Conservation (phyloP, 1,140 invertebrate species). For the Bombus haemorrhoidalis region DNA sequence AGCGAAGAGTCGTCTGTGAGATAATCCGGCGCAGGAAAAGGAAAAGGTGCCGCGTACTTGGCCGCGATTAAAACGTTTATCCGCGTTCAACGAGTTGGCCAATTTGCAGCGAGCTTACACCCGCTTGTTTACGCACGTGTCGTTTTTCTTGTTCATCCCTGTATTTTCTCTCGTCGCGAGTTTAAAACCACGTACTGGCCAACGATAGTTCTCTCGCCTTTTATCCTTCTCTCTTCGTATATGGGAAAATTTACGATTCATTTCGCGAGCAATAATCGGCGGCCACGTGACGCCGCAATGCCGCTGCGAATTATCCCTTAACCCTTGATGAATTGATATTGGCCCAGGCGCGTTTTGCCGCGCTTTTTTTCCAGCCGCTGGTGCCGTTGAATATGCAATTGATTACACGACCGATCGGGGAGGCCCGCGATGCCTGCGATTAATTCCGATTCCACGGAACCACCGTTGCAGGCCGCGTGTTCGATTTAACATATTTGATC, state of each 20-base stretch:
- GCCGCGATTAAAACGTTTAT: slow-evolving; percentile 39
- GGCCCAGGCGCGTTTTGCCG: slow-evolving; percentile 40
- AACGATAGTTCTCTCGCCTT: background rate
- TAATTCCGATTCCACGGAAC: slow-evolving; percentile 54
- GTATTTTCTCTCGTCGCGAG: background rate
- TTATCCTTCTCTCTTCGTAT: background rate
- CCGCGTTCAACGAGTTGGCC: background rate
- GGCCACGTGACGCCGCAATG: slow-evolving; percentile 48
- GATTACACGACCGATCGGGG: slow-evolving; percentile 50
- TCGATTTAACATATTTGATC: slow-evolving; percentile 57
- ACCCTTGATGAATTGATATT: slow-evolving; percentile 58
- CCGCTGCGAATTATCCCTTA: slow-evolving; percentile 47
- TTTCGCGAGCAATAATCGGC: slow-evolving; percentile 36
- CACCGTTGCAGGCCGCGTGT: slow-evolving; percentile 30
- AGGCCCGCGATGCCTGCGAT: slow-evolving; percentile 36
- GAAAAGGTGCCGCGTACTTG: background rate
- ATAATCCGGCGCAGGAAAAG: background rate
- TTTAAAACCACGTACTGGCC: background rate
- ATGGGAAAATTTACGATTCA: slow-evolving; percentile 36
- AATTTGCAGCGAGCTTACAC: background rate
- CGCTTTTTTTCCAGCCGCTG: background rate
- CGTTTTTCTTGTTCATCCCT: background rate
- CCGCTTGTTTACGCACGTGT: background rate
- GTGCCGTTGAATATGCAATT: slow-evolving; percentile 53
- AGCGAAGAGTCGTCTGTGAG: background rate